A percentile compares a stretch with the other conserved stretches of the same genome.
phyloP scores from a whole-genome alignment of 1,140 invertebrate genomes.

The Spodoptera frugiperda region DNA sequence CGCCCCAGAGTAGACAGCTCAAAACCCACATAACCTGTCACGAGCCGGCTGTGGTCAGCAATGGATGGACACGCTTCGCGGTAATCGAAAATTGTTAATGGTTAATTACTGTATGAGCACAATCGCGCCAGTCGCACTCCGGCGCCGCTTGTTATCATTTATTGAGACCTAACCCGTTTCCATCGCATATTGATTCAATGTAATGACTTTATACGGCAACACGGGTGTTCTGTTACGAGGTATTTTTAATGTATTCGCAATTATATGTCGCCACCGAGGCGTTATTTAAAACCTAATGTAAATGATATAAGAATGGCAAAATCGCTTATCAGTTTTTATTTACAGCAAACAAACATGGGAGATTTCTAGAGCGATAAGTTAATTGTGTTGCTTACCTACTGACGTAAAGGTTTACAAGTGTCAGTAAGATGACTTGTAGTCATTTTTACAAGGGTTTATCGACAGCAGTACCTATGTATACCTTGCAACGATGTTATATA shows the following conservation, averaged over 20 bases:
- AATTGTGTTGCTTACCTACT: background rate
- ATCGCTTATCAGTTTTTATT: conserved; percentile 55
- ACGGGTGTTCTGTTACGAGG: conserved; percentile 29
- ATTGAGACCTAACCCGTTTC: conserved; percentile 39
- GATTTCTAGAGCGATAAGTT: conserved; percentile 53
- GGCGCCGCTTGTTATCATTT: conserved; percentile 52
- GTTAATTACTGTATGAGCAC: conserved; percentile 62
- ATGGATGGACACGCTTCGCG: conserved; percentile 62
- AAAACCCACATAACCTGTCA: conserved; percentile 72
- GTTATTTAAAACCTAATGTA: conserved; percentile 44
- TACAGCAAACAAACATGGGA: conserved; percentile 51
- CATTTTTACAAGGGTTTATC: background rate
- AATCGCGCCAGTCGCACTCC: conserved; percentile 44
- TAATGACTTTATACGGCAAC: conserved; percentile 39
- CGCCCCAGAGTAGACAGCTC: conserved; percentile 49
- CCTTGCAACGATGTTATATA: background rate
- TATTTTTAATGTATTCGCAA: conserved; percentile 36
- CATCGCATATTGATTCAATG: conserved; percentile 36
- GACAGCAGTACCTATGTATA: no score
- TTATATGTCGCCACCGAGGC: conserved; percentile 38
- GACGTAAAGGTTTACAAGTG: background rate
- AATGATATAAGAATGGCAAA: conserved; percentile 52
- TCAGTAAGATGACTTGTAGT: background rate
- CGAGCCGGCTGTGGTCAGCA: conserved; percentile 50
- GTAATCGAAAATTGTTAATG: conserved; percentile 78